phyloP scores from a whole-genome alignment of 2,113 vertebrate species.

The Trematocara zebra region DNA sequence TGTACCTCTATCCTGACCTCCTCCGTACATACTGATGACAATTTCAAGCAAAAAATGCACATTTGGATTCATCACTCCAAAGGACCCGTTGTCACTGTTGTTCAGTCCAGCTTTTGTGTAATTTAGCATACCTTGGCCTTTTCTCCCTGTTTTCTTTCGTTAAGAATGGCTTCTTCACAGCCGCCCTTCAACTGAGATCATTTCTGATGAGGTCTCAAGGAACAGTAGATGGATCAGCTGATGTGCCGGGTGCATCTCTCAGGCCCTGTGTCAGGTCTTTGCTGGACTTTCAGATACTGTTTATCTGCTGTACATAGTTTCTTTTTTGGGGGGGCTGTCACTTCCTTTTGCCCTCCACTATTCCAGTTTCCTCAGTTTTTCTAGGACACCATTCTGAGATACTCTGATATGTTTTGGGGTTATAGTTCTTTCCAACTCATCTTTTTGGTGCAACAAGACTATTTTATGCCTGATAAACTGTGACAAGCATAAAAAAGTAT shows the following conservation, averaged over 20 bases:
- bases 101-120: not conserved
- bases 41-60: not conserved
- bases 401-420: not conserved
- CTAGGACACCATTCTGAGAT: not conserved
- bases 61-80: not conserved
- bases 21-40: accelerated
- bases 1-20: accelerated
- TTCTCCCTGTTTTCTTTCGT: not conserved
- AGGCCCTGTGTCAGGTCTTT: accelerated
- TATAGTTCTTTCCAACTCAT: not conserved
- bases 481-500: accelerated
- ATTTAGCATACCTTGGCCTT: not conserved
- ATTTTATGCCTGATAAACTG: not conserved
- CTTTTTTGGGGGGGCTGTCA: not conserved
- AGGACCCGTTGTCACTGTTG: not conserved
- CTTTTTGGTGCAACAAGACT: not conserved
- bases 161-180: not conserved
- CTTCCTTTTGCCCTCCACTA: not conserved
- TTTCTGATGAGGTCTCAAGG: not conserved
- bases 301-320: not conserved
- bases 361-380: not conserved
- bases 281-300: not conserved
- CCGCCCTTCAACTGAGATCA: not conserved
- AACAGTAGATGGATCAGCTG: not conserved
- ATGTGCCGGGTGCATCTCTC: not conserved